Conservation (phyloP, 2,113 vertebrate species). For the Epinephelus cyanopodus region DNA sequence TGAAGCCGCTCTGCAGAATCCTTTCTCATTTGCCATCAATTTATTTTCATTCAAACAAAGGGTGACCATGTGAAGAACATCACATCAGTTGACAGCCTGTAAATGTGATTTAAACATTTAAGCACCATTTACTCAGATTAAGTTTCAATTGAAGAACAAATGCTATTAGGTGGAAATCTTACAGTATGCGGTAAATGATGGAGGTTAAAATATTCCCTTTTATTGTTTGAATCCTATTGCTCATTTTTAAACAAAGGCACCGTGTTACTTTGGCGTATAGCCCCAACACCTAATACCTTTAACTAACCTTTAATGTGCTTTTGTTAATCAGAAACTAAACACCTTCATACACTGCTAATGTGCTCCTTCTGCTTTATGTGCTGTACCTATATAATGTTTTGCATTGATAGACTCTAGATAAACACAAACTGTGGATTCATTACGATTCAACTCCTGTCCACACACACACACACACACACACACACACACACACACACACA, state of each 20-base stretch:
- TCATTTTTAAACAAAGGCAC: constrained; percentile 49
- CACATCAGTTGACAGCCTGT: constrained; percentile 85
- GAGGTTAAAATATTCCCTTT: constrained; percentile 59
- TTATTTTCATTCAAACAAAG: constrained; percentile 85
- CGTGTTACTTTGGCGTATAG: constrained; percentile 17
- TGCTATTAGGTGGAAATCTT: constrained; percentile 83
- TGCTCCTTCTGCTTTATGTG: constrained; percentile 3
- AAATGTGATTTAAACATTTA: constrained; percentile 87
- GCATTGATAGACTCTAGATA: constrained; percentile 51
- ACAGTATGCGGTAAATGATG: constrained; percentile 71
- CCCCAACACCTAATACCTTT: not conserved
- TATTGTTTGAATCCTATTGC: constrained; percentile 46
- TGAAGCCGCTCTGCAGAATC: constrained; percentile 55
- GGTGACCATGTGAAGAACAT: constrained; percentile 86
- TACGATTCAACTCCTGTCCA: constrained; percentile 66
- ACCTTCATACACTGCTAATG: constrained; percentile 7
- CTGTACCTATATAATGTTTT: constrained; percentile 42
- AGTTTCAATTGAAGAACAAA: constrained; percentile 84
- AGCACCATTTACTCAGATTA: constrained; percentile 84
- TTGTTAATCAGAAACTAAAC: constrained; percentile 35
- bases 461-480: constrained; percentile 50
- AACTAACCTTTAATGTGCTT: constrained; percentile 9
- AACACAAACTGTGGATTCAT: constrained; percentile 70
- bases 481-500: constrained; percentile 47
- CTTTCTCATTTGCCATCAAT: constrained; percentile 82